These are phyloP conservation scores for Forbesichthys papilliferus DNA, from an alignment of 2,113 vertebrate genomes.

Conservation along the genomic window DNA sequence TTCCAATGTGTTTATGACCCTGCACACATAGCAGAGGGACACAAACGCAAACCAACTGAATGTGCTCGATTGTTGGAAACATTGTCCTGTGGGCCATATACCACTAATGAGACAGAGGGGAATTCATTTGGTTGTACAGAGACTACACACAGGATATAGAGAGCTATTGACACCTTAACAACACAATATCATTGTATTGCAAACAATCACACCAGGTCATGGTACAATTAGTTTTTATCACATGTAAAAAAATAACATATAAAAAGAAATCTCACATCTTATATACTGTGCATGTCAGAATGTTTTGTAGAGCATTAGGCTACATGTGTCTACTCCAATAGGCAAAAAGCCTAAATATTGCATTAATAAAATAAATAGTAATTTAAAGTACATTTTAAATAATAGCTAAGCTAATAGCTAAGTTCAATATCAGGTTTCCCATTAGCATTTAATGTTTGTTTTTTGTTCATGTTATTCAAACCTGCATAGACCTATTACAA, in stretches of 20 bases:
- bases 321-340: background rate
- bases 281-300: conserved; percentile 16
- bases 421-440: background rate
- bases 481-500: conserved; percentile 53
- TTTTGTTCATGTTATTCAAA: too few species aligned
- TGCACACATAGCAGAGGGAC: conserved; percentile 18
- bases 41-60: conserved; percentile 38
- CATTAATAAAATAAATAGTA: background rate
- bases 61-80: conserved; percentile 46
- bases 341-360: background rate
- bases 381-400: background rate
- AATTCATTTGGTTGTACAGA: conserved; percentile 31
- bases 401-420: conserved; percentile 1
- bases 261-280: conserved; percentile 39
- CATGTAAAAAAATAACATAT: conserved; percentile 45
- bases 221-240: background rate
- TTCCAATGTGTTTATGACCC: conserved; percentile 23
- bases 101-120: conserved; percentile 48
- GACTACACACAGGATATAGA: background rate
- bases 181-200: background rate
- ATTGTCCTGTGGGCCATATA: conserved; percentile 42
- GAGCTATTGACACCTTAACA: background rate
- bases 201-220: background rate
- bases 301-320: conserved; percentile 3
- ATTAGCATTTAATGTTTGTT: background rate